phyloP scores from a whole-genome alignment of 37 sponge, comb jelly and placozoan genomes.

The Lycopodina hypogea region DNA sequence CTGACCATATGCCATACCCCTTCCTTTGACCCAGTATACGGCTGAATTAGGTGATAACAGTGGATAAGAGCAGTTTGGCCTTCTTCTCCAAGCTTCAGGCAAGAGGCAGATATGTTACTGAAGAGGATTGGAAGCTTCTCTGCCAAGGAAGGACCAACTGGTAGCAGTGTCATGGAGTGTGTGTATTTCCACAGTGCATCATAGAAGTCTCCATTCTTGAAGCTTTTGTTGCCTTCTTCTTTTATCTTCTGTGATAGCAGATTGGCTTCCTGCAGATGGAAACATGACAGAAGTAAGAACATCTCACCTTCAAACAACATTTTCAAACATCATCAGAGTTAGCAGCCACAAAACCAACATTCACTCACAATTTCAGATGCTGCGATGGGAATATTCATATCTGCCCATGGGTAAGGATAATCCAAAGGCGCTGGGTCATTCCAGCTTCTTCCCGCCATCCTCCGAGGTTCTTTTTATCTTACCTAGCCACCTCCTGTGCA shows the following conservation, averaged over 20 bases:
- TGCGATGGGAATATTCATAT: background rate
- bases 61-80: background rate
- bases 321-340: background rate
- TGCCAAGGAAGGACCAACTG: background rate
- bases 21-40: background rate
- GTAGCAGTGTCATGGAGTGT: conserved; percentile 14
- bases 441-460: background rate
- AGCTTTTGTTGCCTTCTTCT: conserved; percentile 19
- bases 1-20: conserved; percentile 2
- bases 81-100: conserved; percentile 32
- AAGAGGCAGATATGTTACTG: conserved; percentile 7
- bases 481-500: too few relatives aligned
- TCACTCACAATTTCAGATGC: too few relatives aligned
- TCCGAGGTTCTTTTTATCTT: too few relatives aligned
- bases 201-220: conserved; percentile 21
- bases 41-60: background rate
- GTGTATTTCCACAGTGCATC: conserved; percentile 53
- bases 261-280: conserved; percentile 15
- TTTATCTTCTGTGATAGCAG: conserved; percentile 1
- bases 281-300: background rate
- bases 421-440: background rate
- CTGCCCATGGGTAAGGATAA: background rate
- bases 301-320: background rate
- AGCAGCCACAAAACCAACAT: background rate
- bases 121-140: background rate